phyloP scores from a whole-genome alignment of 2,888 invertebrate species.

The Mycalesis mineus region DNA sequence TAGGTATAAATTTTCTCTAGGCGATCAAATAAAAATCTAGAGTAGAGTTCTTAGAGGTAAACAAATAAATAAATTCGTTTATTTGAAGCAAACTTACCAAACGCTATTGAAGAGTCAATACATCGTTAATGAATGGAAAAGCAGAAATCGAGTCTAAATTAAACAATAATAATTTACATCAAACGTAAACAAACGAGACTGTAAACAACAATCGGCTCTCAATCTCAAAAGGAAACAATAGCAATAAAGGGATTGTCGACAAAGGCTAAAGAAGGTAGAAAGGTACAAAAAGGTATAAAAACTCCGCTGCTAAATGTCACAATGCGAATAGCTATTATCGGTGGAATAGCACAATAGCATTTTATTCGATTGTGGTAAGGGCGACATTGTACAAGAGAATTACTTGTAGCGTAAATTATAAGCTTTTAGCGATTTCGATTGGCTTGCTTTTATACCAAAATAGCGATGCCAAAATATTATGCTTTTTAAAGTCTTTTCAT shows the following conservation, averaged over 20 bases:
- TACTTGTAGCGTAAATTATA: conserved; percentile 14
- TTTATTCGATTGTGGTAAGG: conserved; percentile 52
- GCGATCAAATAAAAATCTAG: no score
- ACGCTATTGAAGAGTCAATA: no score
- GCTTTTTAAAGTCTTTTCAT: no score
- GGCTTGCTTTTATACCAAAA: not conserved
- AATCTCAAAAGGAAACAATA: conserved; percentile 18
- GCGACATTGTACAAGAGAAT: conserved; percentile 39
- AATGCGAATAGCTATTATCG: conserved; percentile 39
- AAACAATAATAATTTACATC: not conserved
- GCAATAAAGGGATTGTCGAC: conserved; percentile 14
- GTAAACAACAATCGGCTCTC: conserved; percentile 16
- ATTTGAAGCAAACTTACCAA: no score
- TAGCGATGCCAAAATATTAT: not conserved
- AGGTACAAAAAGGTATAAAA: conserved; percentile 19
- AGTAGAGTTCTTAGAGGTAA: no score
- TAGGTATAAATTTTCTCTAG: no score
- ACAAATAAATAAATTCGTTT: no score
- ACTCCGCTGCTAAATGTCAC: conserved; percentile 35
- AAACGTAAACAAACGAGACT: conserved; percentile 1
- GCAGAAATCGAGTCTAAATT: not conserved
- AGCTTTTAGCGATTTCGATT: conserved; percentile 20
- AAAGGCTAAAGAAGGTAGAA: conserved; percentile 18
- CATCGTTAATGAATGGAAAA: no score
- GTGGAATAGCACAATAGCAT: conserved; percentile 50